Percentiles rank a stretch among this genome's conserved stretches.
Conservation (phyloP, 2,888 invertebrate genomes). For the Xanthorhoe spadicearia region DNA sequence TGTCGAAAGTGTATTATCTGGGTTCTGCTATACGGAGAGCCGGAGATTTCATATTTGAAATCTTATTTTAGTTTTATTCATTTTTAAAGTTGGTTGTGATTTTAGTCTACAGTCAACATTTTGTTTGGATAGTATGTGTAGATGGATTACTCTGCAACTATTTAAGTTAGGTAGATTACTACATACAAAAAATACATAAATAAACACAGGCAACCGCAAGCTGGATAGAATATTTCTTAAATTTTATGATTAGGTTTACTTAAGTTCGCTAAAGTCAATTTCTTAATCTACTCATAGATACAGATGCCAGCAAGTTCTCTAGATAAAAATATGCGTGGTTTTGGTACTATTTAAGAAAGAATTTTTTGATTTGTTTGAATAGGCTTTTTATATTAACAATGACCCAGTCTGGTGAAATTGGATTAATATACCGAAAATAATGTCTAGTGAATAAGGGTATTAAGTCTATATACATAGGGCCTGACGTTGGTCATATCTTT, state of each 20-base stretch:
- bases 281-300: background rate
- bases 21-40: conserved; percentile 21
- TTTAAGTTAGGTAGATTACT: no score
- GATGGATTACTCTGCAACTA: no score
- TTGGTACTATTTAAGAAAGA: conserved; percentile 1
- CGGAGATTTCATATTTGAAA: conserved; percentile 10
- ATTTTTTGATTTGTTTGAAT: conserved; percentile 17
- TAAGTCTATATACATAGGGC: background rate
- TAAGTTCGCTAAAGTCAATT: background rate
- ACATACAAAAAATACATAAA: no score
- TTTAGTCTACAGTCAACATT: background rate
- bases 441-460: background rate
- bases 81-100: background rate
- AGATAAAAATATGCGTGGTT: conserved; percentile 10
- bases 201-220: no score
- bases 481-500: background rate
- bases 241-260: background rate
- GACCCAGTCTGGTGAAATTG: conserved; percentile 1
- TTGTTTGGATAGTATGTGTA: no score
- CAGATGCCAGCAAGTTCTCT: background rate
- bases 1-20: conserved; percentile 33
- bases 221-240: no score
- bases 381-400: conserved; percentile 2
- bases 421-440: background rate
- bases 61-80: background rate